phyloP scores from a whole-genome alignment of 2,888 invertebrate species.

The Lymantria dispar region DNA sequence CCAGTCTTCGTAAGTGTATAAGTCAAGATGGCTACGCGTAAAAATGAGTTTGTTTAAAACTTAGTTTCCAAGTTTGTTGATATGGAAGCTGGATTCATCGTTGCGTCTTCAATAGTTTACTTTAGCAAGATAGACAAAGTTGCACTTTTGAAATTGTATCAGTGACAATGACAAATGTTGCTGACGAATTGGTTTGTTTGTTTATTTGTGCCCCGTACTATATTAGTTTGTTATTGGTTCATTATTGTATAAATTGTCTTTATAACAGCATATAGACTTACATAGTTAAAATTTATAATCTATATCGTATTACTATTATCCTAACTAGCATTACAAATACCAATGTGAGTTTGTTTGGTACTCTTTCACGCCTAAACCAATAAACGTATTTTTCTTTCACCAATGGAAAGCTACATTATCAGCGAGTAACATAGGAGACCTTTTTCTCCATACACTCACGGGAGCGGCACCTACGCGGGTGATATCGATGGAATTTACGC shows the following conservation, averaged over 20 bases:
- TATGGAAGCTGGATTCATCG: constrained; percentile 58
- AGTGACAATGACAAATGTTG: constrained; percentile 60
- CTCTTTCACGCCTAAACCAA: no score
- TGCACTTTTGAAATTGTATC: constrained; percentile 51
- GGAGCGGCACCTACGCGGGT: no score
- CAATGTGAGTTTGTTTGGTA: no score
- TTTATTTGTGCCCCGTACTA: constrained; percentile 18
- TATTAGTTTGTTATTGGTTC: background rate
- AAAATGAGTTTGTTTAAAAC: constrained; percentile 54
- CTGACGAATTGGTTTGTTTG: constrained; percentile 48
- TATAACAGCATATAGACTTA: background rate
- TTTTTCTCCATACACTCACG: no score
- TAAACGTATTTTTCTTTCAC: no score
- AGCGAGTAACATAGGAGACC: no score
- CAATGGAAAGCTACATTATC: no score
- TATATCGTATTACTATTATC: no score
- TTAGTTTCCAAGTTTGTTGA: constrained; percentile 61
- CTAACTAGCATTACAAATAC: no score
- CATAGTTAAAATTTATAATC: no score
- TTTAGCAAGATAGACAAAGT: constrained; percentile 62
- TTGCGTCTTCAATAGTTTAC: constrained; percentile 56
- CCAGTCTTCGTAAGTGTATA: constrained; percentile 18
- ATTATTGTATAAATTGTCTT: background rate
- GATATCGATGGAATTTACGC: no score
- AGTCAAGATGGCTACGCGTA: constrained; percentile 55